Conservation (phyloP, 2,888 invertebrate species). For the Zootermopsis nevadensis region DNA sequence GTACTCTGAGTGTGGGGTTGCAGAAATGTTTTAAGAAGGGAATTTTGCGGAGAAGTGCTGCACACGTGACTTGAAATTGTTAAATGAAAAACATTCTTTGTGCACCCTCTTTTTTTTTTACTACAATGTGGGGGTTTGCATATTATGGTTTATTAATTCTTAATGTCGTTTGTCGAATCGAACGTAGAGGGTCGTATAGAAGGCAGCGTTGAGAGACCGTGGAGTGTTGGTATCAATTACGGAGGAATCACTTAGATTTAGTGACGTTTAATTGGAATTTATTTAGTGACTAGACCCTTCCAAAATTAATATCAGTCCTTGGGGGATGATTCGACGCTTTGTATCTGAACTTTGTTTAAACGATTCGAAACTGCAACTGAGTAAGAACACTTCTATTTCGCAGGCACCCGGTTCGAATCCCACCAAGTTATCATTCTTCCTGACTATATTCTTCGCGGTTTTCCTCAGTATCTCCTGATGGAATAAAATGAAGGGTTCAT, state of each 20-base stretch:
- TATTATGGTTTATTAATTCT: neutral
- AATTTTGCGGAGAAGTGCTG: conserved; percentile 6
- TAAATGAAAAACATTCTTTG: conserved; percentile 28
- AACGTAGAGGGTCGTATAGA: neutral
- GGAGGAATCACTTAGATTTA: neutral
- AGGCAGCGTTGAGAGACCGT: neutral
- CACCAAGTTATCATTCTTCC: no score
- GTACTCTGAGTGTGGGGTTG: conserved; percentile 25
- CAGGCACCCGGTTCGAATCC: no score
- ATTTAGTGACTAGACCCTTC: no score
- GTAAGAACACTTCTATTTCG: no score
- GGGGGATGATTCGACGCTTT: no score
- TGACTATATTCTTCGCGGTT: no score
- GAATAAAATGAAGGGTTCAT: no score
- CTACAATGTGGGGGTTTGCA: neutral
- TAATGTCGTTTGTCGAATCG: neutral
- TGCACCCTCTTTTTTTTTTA: neutral
- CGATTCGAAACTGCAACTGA: no score
- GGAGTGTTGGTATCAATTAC: neutral
- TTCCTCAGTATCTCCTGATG: no score
- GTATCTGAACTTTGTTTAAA: no score
- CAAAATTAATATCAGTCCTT: no score
- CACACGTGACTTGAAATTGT: conserved; percentile 42
- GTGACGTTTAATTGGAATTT: neutral
- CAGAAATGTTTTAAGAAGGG: conserved; percentile 23